Evolutionary conservation across 2,888 invertebrate genomes (phyloP).

Genomic region (Anorthoa munda): DNA sequence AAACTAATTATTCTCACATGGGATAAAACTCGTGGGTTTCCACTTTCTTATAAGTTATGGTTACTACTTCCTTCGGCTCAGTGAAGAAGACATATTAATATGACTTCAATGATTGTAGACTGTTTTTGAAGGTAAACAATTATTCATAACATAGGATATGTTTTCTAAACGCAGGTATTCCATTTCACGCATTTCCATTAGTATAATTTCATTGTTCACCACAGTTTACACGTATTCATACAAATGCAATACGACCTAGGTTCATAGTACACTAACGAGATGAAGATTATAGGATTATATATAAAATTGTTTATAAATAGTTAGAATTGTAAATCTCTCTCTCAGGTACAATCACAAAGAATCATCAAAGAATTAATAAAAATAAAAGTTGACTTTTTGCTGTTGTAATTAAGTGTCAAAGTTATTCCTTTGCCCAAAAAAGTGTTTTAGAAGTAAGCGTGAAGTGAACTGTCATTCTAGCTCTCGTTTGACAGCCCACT

Average conservation of each 20-base stretch:
- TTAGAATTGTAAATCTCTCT: no score
- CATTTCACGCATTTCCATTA: constrained; percentile 21
- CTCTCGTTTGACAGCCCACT: not conserved
- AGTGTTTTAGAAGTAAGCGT: no score
- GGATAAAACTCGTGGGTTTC: not conserved
- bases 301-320: no score
- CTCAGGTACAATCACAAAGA: no score
- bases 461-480: no score
- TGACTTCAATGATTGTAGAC: not conserved
- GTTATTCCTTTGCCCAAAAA: no score
- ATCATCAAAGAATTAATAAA: not conserved
- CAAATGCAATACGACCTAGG: not conserved
- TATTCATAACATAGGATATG: constrained; percentile 3
- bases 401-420: no score
- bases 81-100: not conserved
- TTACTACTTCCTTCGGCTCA: not conserved
- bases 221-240: constrained; percentile 5
- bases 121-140: constrained; percentile 8
- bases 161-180: not conserved
- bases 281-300: not conserved
- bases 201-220: constrained; percentile 31
- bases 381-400: no score
- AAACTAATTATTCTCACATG: no score
- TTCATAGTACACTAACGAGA: not conserved
- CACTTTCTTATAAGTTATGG: not conserved